Base-by-base conservation (phyloP, 2,888 invertebrate species). In the Tanypteryx hageni region DNA sequence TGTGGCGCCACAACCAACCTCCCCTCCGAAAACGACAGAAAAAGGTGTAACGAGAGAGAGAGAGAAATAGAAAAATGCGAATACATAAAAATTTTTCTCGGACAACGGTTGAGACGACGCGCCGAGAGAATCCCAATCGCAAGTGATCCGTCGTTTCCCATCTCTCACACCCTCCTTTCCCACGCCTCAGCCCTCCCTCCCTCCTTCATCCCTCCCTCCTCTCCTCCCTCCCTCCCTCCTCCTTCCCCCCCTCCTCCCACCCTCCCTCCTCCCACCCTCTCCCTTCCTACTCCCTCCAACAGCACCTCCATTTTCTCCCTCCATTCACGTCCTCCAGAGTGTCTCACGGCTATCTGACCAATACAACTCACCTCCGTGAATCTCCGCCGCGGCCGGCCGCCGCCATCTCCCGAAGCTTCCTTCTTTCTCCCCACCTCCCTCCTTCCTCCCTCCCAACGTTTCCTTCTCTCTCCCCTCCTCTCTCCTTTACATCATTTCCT, bases 21-120 rank as follows among this genome's bases (percentile, higher is more conserved):
- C 27, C 68, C 9, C 11, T 22, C 18, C 68, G 64, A 22, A 14
- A 16, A 68, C 68, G 68, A 27, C 22, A 22, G 76, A 76, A 27
- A 76, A 76, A 76, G 13, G 76, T 10, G 76, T 76, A 76, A 27
- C 76, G 83, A 83, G 44, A 83, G 44, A 16, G 83, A 10, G 58
- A 22, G 14, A 31, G 68, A 83, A 56, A n/a, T n/a, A 57, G 44
- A 83, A 57, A 89, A 31, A 16, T n/a, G 11, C 18, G 14, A 16
- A 61, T 2, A 61, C 27, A 18, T 31, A 86, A 86, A 64, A 58
- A 64, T 44, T 89, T 89, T 64, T 64, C 89, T 89, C 68, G 89
- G 89, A 89, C 89, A 61, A 64, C 86, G 86, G 61, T 64, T 86
- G 86, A 86, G 86, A 86, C 86, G 89, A 68, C 64, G 89, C 44